These are phyloP conservation scores for Gambelia wislizenii DNA, from an alignment of 2,797 vertebrate species.

Conservation along the genomic window DNA sequence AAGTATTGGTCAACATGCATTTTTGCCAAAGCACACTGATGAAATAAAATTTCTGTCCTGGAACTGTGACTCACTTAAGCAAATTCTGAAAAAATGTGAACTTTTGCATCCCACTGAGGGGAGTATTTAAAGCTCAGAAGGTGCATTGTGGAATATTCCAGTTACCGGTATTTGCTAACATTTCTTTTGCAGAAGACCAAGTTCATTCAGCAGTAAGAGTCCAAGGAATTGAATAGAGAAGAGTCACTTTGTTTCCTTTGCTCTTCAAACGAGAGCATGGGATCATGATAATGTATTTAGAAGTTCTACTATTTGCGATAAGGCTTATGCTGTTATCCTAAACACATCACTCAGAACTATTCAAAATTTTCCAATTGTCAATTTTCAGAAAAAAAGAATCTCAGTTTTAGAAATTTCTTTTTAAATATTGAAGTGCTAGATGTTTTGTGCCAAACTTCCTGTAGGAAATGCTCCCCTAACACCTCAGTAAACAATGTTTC, in stretches of 20 bases:
- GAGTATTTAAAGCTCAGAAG: not conserved
- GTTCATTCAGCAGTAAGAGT: not conserved
- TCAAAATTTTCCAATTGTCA: not conserved
- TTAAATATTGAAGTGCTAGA: not conserved
- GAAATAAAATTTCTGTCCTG: conserved; percentile 18
- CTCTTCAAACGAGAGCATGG: not conserved
- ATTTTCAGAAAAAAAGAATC: not conserved
- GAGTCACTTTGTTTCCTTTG: not conserved
- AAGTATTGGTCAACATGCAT: conserved; percentile 7
- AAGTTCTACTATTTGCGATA: not conserved
- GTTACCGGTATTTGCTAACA: not conserved
- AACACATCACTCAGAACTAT: not conserved
- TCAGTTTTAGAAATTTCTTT: not conserved
- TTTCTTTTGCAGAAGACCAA: not conserved
- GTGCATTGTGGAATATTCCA: conserved; percentile 1
- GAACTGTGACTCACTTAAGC: conserved; percentile 17
- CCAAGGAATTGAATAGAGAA: not conserved
- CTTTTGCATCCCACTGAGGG: not conserved
- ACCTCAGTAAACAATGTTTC: not conserved
- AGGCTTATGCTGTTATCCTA: not conserved
- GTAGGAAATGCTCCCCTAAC: not conserved
- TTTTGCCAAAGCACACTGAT: conserved; percentile 16
- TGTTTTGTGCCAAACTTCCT: not conserved
- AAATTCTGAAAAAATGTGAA: conserved; percentile 16
- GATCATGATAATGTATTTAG: not conserved